Evolutionary conservation across 2,888 invertebrate genomes (phyloP).

Genomic region (Pheosia gnoma): DNA sequence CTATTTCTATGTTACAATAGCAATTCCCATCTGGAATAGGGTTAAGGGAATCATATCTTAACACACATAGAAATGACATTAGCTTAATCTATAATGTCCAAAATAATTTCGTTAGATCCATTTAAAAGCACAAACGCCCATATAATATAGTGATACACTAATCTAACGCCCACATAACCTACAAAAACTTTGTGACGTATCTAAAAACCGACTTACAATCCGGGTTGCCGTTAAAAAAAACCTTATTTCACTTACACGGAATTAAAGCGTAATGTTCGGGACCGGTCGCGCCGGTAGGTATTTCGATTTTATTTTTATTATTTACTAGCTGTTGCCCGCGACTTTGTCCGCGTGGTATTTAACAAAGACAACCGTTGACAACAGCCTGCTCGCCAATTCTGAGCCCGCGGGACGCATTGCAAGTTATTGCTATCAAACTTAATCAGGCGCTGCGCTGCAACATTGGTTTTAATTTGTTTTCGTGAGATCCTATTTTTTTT

Average conservation of each 20-base stretch:
- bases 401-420: too few species aligned
- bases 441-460: too few species aligned
- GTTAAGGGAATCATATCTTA: not conserved
- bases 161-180: conserved; percentile 62
- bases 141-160: conserved; percentile 51
- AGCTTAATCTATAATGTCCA: conserved; percentile 46
- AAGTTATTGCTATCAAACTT: too few species aligned
- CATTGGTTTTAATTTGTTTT: too few species aligned
- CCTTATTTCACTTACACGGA: conserved; percentile 73
- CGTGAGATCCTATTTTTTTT: too few species aligned
- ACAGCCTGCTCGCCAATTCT: too few species aligned
- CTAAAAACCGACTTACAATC: conserved; percentile 47
- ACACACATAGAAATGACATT: conserved; percentile 27
- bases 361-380: too few species aligned
- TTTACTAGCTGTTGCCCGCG: too few species aligned
- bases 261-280: conserved; percentile 59
- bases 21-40: not conserved
- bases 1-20: too few species aligned
- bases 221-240: conserved; percentile 52
- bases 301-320: conserved; percentile 32
- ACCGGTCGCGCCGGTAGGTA: conserved; percentile 55
- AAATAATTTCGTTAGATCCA: conserved; percentile 60
- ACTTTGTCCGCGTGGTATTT: too few species aligned
- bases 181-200: conserved; percentile 58
- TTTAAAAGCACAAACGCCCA: conserved; percentile 48